phyloP scores from a whole-genome alignment of 2,888 invertebrate genomes.

The Melieria omissa region DNA sequence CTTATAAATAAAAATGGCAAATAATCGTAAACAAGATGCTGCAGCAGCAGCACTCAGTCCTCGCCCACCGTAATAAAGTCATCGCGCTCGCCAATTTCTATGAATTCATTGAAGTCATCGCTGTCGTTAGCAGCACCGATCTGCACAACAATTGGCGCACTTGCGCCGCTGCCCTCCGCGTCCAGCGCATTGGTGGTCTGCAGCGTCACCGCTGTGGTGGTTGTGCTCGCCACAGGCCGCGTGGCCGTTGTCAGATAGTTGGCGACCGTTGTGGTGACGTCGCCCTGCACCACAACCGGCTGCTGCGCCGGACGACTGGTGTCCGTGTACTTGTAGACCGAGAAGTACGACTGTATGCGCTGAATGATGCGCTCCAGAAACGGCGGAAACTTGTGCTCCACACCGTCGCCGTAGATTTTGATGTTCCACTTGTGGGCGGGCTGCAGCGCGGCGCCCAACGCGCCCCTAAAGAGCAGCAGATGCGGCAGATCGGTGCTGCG shows the following conservation, averaged over 20 bases:
- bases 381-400: constrained; percentile 73
- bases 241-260: neutral
- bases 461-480: constrained; percentile 50
- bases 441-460: constrained; percentile 49
- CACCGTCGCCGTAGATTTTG: constrained; percentile 64
- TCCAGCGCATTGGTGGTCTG: neutral
- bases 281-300: constrained; percentile 10
- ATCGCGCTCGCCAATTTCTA: constrained; percentile 46
- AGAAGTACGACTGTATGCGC: constrained; percentile 76
- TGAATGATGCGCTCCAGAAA: constrained; percentile 77
- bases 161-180: neutral
- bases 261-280: neutral
- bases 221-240: neutral
- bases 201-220: neutral
- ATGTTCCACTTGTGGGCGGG: constrained; percentile 46
- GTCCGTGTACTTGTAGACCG: constrained; percentile 74
- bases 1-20: too few relatives aligned
- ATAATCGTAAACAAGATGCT: neutral
- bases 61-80: constrained; percentile 52
- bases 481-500: constrained; percentile 45
- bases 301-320: constrained; percentile 63
- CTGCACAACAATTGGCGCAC: too few relatives aligned
- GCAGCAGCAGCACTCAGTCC: constrained; percentile 30
- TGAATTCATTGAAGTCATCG: constrained; percentile 44
- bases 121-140: constrained; percentile 5